phyloP scores from a whole-genome alignment of 2,797 vertebrate species.

The Protosalanx chinensis region DNA sequence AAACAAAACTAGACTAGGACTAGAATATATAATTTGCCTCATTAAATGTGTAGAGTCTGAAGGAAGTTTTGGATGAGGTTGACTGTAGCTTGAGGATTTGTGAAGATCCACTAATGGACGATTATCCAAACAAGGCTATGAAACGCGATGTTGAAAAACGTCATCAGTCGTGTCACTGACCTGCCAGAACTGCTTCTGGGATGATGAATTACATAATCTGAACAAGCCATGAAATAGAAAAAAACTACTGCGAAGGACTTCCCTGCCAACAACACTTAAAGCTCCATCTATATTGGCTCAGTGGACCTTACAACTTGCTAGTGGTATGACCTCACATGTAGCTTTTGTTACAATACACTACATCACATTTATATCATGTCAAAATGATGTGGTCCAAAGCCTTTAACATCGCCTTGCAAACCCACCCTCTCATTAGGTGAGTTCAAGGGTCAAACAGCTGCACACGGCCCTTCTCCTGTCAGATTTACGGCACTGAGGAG shows the following conservation, averaged over 20 bases:
- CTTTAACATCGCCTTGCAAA: slow-evolving; percentile 14
- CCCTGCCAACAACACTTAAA: slow-evolving; percentile 33
- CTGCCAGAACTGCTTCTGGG: slow-evolving; percentile 26
- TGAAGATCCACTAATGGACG: background rate
- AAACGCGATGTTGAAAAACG: slow-evolving; percentile 33
- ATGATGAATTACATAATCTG: slow-evolving; percentile 65
- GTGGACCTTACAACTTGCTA: slow-evolving; percentile 47
- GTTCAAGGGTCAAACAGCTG: slow-evolving; percentile 57
- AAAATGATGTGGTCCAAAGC: slow-evolving; percentile 46
- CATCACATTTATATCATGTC: slow-evolving; percentile 53
- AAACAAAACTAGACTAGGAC: background rate
- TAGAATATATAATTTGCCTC: slow-evolving; percentile 48
- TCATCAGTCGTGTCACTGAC: slow-evolving; percentile 46
- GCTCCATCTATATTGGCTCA: slow-evolving; percentile 56
- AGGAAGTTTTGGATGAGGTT: slow-evolving; percentile 8
- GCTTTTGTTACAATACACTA: slow-evolving; percentile 44
- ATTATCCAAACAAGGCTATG: slow-evolving; percentile 4
- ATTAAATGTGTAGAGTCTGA: slow-evolving; percentile 34
- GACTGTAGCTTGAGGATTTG: slow-evolving; percentile 17
- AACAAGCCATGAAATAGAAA: slow-evolving; percentile 37
- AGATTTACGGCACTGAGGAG: slow-evolving; percentile 59
- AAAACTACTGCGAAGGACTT: slow-evolving; percentile 62
- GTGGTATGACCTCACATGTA: slow-evolving; percentile 47
- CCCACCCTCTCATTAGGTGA: slow-evolving; percentile 49
- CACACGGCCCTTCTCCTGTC: slow-evolving; percentile 38